These are phyloP conservation scores for Pedicia rivosa DNA, from an alignment of 2,888 invertebrate genomes.

Conservation along the genomic window DNA sequence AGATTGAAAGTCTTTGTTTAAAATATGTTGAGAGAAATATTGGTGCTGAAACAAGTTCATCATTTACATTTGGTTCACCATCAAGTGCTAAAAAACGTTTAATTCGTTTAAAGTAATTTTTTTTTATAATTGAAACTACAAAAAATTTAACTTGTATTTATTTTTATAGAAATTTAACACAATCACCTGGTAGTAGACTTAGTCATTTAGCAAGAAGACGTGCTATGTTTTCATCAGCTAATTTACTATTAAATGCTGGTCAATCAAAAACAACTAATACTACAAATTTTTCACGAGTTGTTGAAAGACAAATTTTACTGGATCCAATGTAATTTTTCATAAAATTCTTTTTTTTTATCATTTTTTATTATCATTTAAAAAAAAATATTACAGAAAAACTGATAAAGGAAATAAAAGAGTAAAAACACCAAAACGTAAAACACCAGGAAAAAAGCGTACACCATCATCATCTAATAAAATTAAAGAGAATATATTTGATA, in stretches of 20 bases:
- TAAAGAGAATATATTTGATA: neutral
- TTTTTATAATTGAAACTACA: neutral
- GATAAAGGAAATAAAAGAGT: conserved; percentile 18
- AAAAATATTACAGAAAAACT: conserved; percentile 21
- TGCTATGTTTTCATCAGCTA: conserved; percentile 59
- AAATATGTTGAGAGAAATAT: conserved; percentile 54
- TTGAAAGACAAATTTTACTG: conserved; percentile 9
- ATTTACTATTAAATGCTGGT: conserved; percentile 34
- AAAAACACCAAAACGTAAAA: conserved; percentile 12
- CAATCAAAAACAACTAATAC: conserved; percentile 28
- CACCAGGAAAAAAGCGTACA: too few species aligned
- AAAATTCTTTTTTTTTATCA: neutral
- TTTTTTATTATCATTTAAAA: too few species aligned
- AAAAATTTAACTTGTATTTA: neutral
- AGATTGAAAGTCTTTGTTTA: conserved; percentile 46
- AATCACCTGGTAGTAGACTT: conserved; percentile 60
- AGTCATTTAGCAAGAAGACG: conserved; percentile 62
- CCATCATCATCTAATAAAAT: too few species aligned
- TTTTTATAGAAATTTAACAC: conserved; percentile 24
- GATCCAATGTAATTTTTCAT: conserved; percentile 7
- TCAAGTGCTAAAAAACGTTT: conserved; percentile 47
- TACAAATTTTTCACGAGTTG: neutral
- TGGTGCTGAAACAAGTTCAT: conserved; percentile 57
- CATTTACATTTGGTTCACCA: conserved; percentile 25
- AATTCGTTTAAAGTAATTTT: conserved; percentile 37